Base-by-base conservation (phyloP, 2,113 vertebrate genomes). In the Psettodes erumei region DNA sequence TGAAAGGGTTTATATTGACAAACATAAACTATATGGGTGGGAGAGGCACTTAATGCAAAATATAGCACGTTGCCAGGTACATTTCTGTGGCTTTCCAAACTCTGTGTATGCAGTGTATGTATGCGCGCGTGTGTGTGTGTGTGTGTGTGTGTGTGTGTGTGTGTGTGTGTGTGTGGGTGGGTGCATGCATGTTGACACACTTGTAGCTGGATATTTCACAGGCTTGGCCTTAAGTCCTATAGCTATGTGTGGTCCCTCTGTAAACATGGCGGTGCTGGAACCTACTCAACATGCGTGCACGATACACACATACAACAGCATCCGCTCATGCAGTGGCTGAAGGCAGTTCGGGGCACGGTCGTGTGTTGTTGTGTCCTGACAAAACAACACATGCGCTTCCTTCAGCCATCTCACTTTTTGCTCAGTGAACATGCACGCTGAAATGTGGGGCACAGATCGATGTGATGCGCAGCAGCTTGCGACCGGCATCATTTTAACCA, bases 1-100 rank as follows among this genome's bases (percentile, higher is more conserved):
- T 54, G 71, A 82, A 88, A 90, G 70, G 47, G 80, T 86, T 89
- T 83, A 63, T 89, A 86, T 93, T 93, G 92, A 93, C 91, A 93
- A 92, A 94, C 90, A 92, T 60, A 56, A 71, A 64, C 71, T 56
- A 21, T 55, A 81, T 67, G 79, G 81, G 79, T 56, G 81, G 82
- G 82, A 85, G 77, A 88, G 79, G 87, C 78, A 88, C 84, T 89
- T 86, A 88, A 86, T 84, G 85, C 82, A 81, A 84, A 87, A 86
- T 75, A 80, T 74, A 81, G 64, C 71, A 71, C 54, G 30, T 35
- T 90, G 86, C 84, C 91, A 88, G 85, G 45, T 78, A 81, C 83
- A 87, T 87, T 88, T 84, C 85, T 92, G 87, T 77, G 83, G 90
- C 85, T 91, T 89, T 87, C 61, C 71, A 45, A 58, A 37, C 65